Evolutionary conservation across 2,797 vertebrate genomes (phyloP).

Genomic region (Crypturellus tataupa): DNA sequence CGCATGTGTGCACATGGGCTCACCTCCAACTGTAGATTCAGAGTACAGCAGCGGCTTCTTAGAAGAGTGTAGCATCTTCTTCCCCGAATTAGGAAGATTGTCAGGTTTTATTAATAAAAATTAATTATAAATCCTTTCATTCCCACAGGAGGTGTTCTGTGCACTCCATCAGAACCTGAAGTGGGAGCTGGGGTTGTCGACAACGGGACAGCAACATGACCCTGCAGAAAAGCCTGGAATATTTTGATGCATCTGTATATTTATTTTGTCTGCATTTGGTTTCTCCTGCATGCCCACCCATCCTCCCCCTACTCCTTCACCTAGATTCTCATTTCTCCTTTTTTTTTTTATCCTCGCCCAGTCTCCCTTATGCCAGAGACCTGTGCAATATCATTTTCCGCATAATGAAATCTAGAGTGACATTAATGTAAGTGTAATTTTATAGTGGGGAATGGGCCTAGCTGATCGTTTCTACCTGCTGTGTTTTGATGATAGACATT

Average conservation of each 20-base stretch:
- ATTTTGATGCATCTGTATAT: not conserved
- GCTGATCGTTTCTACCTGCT: constrained; percentile 87
- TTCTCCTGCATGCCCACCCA: not conserved
- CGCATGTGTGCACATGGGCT: too few species aligned
- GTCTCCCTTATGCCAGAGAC: constrained; percentile 70
- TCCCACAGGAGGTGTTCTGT: constrained; percentile 41
- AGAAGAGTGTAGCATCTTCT: not conserved
- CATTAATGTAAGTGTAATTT: constrained; percentile 88
- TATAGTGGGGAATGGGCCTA: constrained; percentile 82
- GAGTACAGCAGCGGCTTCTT: not conserved
- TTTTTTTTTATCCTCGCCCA: not conserved
- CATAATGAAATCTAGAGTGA: constrained; percentile 86
- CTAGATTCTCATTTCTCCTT: not conserved
- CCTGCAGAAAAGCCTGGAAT: not conserved
- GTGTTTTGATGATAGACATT: constrained; percentile 87
- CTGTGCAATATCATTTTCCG: constrained; percentile 83
- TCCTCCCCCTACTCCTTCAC: not conserved
- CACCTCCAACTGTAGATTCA: not conserved
- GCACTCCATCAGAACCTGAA: not conserved
- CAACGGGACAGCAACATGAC: not conserved
- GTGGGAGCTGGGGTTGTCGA: not conserved
- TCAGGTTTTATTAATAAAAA: constrained; percentile 64
- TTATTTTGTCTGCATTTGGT: not conserved
- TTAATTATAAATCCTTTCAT: constrained; percentile 13
- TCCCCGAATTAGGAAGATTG: not conserved